Evolutionary conservation across 2,797 vertebrate species (phyloP), one percentile per base, ranked within the genome.

Genomic region (Oophaga sylvatica): DNA sequence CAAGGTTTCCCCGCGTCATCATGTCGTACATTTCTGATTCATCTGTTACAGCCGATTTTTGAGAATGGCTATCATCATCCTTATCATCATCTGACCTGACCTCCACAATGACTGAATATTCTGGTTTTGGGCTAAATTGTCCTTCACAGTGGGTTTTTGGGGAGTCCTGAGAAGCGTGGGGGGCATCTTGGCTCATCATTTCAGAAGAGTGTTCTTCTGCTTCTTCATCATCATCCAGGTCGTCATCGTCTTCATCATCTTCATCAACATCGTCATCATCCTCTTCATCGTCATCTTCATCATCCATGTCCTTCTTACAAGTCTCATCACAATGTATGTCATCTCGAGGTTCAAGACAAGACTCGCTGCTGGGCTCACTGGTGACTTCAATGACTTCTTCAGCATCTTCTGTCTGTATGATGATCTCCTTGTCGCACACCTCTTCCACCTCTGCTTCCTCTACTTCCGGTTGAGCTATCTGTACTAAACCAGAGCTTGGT

Each of bases 21-120:
- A 99, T 95, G 93, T 99, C 98, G 0, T 98, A 98, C 96, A 98
- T 97, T 93, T 99, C 98, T 0, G 97, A 97, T 94, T 97, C 97
- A 0, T 98, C 97, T 0, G 97, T 97, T 91, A 96, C 95, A 0
- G 94, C 91, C 0, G 97, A 97, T 31, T 96, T 96, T 90, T 96
- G 97, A 19, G 97, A 98, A 70, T 93, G 94, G 65, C 95, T 94
- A 13, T 98, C 97, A 0, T 98, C 97, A 0, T 98, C 97, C 3
- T 96, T 97, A 26, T 94, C 95, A 0, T 97, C 95, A 0, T 99
- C 97, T 0, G 97, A 98, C 20, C 90, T 94, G 63, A 97, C 96
- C 92, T 98, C 97, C 78, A 97, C 97, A 0, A 97, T 91, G 84
- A 97, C 95, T 0, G 96, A 95, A 65, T 95, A 96, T 87, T 95